Evolutionary conservation across 2,888 invertebrate genomes (phyloP).

Genomic region (Aleiodes testaceus): DNA sequence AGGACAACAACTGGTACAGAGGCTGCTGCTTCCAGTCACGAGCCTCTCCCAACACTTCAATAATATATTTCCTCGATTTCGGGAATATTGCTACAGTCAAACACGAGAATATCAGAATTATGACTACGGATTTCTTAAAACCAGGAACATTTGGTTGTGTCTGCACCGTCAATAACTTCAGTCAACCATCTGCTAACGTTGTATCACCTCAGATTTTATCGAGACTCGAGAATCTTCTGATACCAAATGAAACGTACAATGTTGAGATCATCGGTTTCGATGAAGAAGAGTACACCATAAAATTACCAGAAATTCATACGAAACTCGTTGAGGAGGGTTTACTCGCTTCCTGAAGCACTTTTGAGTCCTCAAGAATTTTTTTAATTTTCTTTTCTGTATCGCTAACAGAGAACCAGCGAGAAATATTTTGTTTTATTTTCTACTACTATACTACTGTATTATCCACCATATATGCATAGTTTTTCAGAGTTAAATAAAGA

Average conservation of each 20-base stretch:
- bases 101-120: constrained; percentile 63
- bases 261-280: constrained; percentile 51
- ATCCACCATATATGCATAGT: too few relatives aligned
- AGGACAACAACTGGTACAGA: constrained; percentile 62
- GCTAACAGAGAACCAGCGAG: not conserved
- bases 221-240: constrained; percentile 48
- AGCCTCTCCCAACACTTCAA: constrained; percentile 48
- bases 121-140: constrained; percentile 65
- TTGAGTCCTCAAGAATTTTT: not conserved
- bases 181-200: constrained; percentile 54
- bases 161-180: constrained; percentile 53
- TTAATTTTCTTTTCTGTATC: constrained; percentile 1
- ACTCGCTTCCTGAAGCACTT: constrained; percentile 1
- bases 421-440: too few relatives aligned
- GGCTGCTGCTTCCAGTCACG: constrained; percentile 58
- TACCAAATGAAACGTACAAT: constrained; percentile 34
- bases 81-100: constrained; percentile 62
- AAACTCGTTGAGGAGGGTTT: constrained; percentile 51
- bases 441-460: too few relatives aligned
- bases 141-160: constrained; percentile 55
- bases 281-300: constrained; percentile 52
- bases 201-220: constrained; percentile 45
- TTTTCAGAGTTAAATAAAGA: too few relatives aligned
- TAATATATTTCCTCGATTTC: constrained; percentile 66
- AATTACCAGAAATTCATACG: constrained; percentile 56